Percentiles rank a stretch among this genome's conserved stretches.
Evolutionary conservation across 2,797 vertebrate species (phyloP).

Genomic region (Galagoides demidoff): DNA sequence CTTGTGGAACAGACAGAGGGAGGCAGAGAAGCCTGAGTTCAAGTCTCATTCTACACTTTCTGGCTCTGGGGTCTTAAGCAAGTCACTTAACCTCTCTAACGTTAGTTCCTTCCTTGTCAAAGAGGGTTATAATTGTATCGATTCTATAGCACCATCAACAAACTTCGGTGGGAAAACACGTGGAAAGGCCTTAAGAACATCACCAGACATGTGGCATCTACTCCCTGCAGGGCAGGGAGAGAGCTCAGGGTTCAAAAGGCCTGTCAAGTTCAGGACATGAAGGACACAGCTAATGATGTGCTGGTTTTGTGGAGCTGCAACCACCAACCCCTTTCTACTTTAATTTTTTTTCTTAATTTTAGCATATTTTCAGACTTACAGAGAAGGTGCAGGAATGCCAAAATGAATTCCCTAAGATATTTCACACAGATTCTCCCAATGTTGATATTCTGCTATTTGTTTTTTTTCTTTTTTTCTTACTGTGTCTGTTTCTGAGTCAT

Average conservation of each 20-base stretch:
- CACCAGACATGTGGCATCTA: not conserved
- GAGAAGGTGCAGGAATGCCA: not conserved
- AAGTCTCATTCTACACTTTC: not conserved
- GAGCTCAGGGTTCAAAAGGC: not conserved
- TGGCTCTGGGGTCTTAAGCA: not conserved
- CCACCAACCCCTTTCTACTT: not conserved
- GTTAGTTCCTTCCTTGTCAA: not conserved
- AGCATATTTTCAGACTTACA: not conserved
- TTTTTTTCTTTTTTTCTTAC: not conserved
- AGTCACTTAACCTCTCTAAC: not conserved
- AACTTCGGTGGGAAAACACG: not conserved
- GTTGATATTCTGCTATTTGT: not conserved
- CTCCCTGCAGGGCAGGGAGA: not conserved
- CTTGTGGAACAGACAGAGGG: not conserved
- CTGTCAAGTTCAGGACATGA: not conserved
- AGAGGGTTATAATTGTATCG: not conserved
- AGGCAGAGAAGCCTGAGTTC: not conserved
- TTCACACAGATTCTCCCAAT: not conserved
- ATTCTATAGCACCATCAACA: not conserved
- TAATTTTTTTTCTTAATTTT: not conserved
- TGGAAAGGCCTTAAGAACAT: not conserved
- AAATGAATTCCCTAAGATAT: not conserved
- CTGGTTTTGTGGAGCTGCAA: not conserved
- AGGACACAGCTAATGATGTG: not conserved
- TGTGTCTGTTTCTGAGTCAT: not conserved